These are phyloP conservation scores for Diplolepis rosae DNA, from an alignment of 2,888 invertebrate genomes.

Conservation along the genomic window DNA sequence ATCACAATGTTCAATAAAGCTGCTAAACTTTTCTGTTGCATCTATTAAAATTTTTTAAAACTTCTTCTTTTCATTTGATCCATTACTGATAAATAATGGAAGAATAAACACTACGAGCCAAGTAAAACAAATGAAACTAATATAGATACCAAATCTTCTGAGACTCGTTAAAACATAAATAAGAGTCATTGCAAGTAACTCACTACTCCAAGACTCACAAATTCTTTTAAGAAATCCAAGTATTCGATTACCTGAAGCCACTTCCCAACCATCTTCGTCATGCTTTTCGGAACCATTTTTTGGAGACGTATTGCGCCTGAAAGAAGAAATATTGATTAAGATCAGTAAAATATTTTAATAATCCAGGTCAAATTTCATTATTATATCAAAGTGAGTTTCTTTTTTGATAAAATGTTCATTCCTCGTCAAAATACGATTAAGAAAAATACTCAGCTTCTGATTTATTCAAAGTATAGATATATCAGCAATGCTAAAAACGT, in stretches of 20 bases:
- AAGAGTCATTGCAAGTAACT: too few species aligned
- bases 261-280: constrained; percentile 61
- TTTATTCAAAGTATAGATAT: background rate
- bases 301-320: constrained; percentile 38
- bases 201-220: too few species aligned
- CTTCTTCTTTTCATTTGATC: background rate
- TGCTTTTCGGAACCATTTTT: constrained; percentile 42
- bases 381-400: background rate
- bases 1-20: background rate
- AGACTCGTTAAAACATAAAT: too few species aligned
- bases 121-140: background rate
- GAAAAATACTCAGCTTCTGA: background rate
- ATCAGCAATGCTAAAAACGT: constrained; percentile 43
- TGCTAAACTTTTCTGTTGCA: background rate
- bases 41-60: background rate
- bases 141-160: background rate
- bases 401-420: background rate
- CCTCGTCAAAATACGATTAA: background rate
- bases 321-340: constrained; percentile 37
- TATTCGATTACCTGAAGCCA: constrained; percentile 61
- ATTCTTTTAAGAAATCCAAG: constrained; percentile 4
- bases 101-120: background rate
- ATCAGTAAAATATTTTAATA: background rate
- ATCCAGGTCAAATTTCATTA: background rate
- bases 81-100: background rate